phyloP scores from a whole-genome alignment of 2,113 vertebrate genomes.

The Melierax canorus region DNA sequence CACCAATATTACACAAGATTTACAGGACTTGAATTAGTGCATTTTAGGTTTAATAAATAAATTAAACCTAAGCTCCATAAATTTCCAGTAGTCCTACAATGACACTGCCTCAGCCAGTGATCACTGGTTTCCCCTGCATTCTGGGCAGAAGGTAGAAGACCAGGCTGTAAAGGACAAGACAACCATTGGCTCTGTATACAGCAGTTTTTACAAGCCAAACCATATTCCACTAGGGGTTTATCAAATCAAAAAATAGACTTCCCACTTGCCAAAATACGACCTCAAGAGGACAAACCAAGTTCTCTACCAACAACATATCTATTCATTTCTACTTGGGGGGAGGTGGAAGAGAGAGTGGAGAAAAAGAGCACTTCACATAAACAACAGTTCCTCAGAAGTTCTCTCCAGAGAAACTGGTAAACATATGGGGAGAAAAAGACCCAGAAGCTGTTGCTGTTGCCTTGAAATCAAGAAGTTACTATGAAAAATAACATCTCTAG shows the following conservation, averaged over 20 bases:
- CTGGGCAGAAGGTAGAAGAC: not conserved
- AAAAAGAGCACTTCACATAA: slow-evolving; percentile 10
- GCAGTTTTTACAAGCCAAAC: slow-evolving; percentile 16
- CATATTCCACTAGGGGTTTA: slow-evolving; percentile 33
- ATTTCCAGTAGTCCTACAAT: not conserved
- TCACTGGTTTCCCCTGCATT: not conserved
- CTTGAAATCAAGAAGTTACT: not conserved
- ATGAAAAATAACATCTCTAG: not conserved
- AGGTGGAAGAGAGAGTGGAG: not conserved
- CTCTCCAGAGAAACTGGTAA: slow-evolving; percentile 1
- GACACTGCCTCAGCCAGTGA: not conserved
- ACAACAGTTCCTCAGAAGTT: not conserved
- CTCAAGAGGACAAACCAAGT: slow-evolving; percentile 27
- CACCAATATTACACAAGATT: not conserved
- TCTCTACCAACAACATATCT: slow-evolving; percentile 28
- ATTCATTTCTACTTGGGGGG: slow-evolving; percentile 1
- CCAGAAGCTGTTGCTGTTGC: not conserved
- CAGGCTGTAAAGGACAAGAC: slow-evolving; percentile 5
- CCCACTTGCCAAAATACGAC: slow-evolving; percentile 11
- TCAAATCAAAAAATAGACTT: slow-evolving; percentile 30
- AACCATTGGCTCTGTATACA: not conserved
- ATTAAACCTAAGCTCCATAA: not conserved
- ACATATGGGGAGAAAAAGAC: not conserved
- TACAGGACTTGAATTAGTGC: not conserved
- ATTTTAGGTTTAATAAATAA: not conserved